Evolutionary conservation across 2,888 invertebrate species (phyloP), one percentile per base, ranked within the genome.

Genomic region (Anodontia alba): DNA sequence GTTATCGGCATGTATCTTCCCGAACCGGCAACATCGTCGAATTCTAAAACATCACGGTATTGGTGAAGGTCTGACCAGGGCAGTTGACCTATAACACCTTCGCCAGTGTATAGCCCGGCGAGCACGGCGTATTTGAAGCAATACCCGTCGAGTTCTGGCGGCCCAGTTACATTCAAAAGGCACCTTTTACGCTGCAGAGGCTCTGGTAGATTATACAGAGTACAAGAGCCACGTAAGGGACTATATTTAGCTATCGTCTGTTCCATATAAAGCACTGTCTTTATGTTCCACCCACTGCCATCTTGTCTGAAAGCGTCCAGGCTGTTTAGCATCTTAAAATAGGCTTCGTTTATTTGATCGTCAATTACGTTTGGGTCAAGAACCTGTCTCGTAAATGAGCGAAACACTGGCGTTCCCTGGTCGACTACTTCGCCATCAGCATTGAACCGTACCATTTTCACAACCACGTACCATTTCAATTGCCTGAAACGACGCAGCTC

Each of bases 261-360:
- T 36, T 67, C 36, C 67, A 67, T 36, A 20, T 38, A 36, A 5
- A 38, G 38, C 5, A 67, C 42, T 38, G 33, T 67, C 38, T 29
- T 36, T 12, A 67, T 42, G 10, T 26, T 67, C 67, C 67, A 67
- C 2, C 67, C 36, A 15, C 38, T 38, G 20, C 67, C 67, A 8
- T 36, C 36, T 10, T 5, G 8, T n/a, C 67, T n/a, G 36, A 67
- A 67, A 7, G 20, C 36, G 20, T 67, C 67, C n/a, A 67, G 67
- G 36, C 67, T 67, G 36, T 67, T 67, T 12, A 42, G 23, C 46
- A 67, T 62, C 23, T 74, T 74, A 31, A 74, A 74, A 26, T 42
- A 74, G 0, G 74, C 74, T 67, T 74, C 62, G 33, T 74, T 67
- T 26, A 74, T 74, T 31, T 74, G 74, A 20, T n/a, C 12, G 46